These are phyloP conservation scores for Acropternis orthonyx DNA, from an alignment of 2,797 vertebrate species.

Conservation along the genomic window DNA sequence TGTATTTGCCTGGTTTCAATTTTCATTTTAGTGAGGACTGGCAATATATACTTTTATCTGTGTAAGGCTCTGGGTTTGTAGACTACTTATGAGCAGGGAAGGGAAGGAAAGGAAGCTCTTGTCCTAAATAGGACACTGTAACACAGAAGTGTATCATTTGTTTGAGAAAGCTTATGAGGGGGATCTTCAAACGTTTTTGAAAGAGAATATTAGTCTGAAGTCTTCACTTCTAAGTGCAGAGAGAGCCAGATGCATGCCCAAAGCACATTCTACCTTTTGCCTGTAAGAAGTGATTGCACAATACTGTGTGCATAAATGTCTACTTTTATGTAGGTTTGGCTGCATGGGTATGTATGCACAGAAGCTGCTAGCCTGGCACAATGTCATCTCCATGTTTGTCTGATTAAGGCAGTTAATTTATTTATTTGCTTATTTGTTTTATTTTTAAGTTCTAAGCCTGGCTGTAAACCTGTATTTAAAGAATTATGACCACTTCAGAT, in stretches of 20 bases:
- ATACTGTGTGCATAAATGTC: not conserved
- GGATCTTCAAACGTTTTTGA: not conserved
- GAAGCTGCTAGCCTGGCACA: not conserved
- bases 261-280: not conserved
- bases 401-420: not conserved
- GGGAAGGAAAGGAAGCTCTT: not conserved
- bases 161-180: not conserved
- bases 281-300: not conserved
- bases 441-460: not conserved
- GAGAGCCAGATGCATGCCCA: not conserved
- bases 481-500: not conserved
- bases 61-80: not conserved
- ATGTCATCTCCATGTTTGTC: not conserved
- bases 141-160: not conserved
- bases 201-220: not conserved
- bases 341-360: not conserved
- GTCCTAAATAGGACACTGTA: not conserved
- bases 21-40: not conserved
- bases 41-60: not conserved
- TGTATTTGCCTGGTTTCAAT: not conserved
- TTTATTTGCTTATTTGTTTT: not conserved
- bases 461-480: not conserved
- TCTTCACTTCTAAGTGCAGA: not conserved
- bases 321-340: not conserved
- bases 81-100: not conserved